Evolutionary conservation across 2,113 vertebrate genomes (phyloP), one percentile per base, ranked within the genome.

Genomic region (Macquaria australasica): DNA sequence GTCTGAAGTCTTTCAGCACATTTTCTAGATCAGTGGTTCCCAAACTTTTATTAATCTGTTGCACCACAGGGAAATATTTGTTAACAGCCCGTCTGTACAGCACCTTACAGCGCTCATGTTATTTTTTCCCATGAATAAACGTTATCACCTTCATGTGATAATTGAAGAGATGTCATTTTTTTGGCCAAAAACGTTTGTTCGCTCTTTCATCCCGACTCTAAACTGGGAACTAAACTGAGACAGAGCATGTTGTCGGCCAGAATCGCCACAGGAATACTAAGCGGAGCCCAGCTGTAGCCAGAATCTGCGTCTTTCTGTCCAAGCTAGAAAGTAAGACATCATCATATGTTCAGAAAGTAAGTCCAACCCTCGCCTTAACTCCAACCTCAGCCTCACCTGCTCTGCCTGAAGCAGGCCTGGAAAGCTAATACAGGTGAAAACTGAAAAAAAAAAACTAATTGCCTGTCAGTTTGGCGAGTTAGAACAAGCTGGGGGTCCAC

Each of bases 61-160:
- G 50, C 23, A 56, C 2, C 23, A 56, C 2, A 28, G 21, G 23
- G 31, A 62, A 60, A 60, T 28, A 51, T 50, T 15, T 28, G 20
- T 51, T 79, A 31, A 51, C 67, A 67, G 62, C 71, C 60, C 20
- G 60, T n/a, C 15, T 41, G 41, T 10, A 18, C 14, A 48, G 20
- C 48, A 55, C 60, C 8, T 14, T 7, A 12, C 23, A 18, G 8
- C n/a, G 9, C 8, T 67, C 14, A 4, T 64, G 31, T 41, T 41
- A 2, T 16, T 16, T 41, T 31, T 16, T 12, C 21, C 15, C 37
- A 16, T 23, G 18, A n/a, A 9, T 31, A 34, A 34, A 43, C 14
- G 39, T n/a, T 56, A 66, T 74, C 37, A 7, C 34, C 48, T 64
- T 31, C 78, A 53, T 72, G 56, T 64, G 58, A 63, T 11, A 72